phyloP scores from a whole-genome alignment of 2,888 invertebrate genomes.

The Agrochola lychnidis region DNA sequence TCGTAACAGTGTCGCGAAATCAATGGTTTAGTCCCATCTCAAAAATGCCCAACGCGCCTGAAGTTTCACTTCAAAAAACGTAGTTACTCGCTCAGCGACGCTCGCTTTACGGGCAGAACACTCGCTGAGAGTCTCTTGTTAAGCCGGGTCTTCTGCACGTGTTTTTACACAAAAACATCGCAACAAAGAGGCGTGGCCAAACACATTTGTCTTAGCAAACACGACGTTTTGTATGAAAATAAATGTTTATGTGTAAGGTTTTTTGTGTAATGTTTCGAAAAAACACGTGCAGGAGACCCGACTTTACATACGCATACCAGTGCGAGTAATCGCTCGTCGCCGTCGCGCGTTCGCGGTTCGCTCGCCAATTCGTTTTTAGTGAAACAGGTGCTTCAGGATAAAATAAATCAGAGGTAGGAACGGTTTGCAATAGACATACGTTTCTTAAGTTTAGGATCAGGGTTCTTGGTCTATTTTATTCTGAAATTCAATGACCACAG shows the following conservation, averaged over 20 bases:
- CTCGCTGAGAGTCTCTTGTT: neutral
- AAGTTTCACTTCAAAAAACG: no score
- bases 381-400: neutral
- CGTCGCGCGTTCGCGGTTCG: neutral
- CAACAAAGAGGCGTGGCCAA: no score
- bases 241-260: no score
- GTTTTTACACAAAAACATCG: no score
- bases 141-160: no score
- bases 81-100: neutral
- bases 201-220: no score
- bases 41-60: no score
- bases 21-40: no score
- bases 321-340: neutral
- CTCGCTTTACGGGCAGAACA: neutral
- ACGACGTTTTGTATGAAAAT: no score
- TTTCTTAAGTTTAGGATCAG: slow-evolving; percentile 19
- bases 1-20: no score
- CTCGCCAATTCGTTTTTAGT: neutral
- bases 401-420: slow-evolving; percentile 19
- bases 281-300: no score
- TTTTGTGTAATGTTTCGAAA: no score
- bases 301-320: neutral
- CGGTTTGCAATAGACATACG: slow-evolving; percentile 28
- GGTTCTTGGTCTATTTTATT: neutral
- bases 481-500: slow-evolving; percentile 3